Base-by-base conservation (phyloP, 2,888 invertebrate genomes). In the Morpho deidamia region DNA sequence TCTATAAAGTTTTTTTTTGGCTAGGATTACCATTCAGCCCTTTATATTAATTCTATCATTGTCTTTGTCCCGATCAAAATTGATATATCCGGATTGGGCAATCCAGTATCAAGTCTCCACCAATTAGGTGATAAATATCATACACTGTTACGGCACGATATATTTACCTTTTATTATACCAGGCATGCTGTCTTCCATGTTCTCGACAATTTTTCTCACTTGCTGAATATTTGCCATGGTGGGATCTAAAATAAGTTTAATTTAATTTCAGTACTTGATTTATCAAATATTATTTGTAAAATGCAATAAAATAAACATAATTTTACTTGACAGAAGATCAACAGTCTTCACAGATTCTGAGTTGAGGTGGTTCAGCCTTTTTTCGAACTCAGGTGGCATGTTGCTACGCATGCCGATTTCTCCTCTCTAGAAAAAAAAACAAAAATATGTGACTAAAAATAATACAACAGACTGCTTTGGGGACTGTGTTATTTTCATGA, bases 321-420 rank as follows among this genome's bases (percentile, higher is more conserved):
- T 61, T 66, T 75, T 69, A 86, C 94, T 93, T 40, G 95, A 94
- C 1, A 97, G 95, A 14, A 95, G 83, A 0, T 95, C 95, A 7
- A 98, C 96, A 11, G 98, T 94, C 86, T 98, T 97, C 1, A 99
- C 99, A 0, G 99, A 98, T 49, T 97, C 98, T 1, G 99, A 98
- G 80, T 97, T 99, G 95, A 99, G 96, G 5, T 97, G 96, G 40
- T 84, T 83, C 7, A 87, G 68, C 34, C 74, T 78, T 32, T 66
- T 71, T 7, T 74, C 71, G 95, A 97, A 76, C 43, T 93, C 96
- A 67, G 74, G 76, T 70, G 55, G 74, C 72, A 0, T 33, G n/a
- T 39, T 48, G 10, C 45, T 51, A 7, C 12, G 42, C 11, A 4
- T 44, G 11, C 41, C 12, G 7, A 54, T 43, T 50, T 61, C 62